phyloP scores from a whole-genome alignment of 1,140 invertebrate species.

The Papilio helenus region DNA sequence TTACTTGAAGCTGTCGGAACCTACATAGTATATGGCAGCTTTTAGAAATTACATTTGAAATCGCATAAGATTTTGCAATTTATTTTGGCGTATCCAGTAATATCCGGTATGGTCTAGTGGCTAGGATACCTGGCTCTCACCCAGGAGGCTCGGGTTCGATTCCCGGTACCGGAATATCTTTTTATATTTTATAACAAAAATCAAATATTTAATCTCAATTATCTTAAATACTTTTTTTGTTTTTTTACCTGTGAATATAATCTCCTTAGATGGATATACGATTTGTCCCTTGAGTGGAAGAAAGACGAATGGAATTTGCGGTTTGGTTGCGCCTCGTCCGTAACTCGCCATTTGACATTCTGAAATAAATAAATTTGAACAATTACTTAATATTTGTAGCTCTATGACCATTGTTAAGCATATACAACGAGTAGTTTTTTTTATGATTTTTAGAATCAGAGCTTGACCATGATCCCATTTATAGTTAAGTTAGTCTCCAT shows the following conservation, averaged over 20 bases:
- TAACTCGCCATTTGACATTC: constrained; percentile 92
- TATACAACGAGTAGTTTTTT: no score
- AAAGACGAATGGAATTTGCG: constrained; percentile 93
- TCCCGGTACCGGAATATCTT: constrained; percentile 42
- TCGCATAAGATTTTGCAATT: neutral
- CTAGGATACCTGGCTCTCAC: constrained; percentile 41
- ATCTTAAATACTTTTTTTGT: neutral
- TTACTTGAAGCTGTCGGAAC: neutral
- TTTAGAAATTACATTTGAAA: neutral
- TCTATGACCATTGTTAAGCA: no score
- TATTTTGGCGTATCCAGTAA: neutral
- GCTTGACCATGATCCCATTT: no score
- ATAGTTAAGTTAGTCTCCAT: no score
- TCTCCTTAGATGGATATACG: constrained; percentile 93
- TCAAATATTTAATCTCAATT: neutral
- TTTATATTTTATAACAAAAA: neutral
- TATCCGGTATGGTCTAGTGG: constrained; percentile 40
- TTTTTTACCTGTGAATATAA: constrained; percentile 89
- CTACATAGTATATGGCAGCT: no score
- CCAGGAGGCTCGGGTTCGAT: constrained; percentile 44
- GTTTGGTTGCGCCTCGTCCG: constrained; percentile 87
- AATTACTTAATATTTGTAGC: neutral
- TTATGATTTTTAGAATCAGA: no score
- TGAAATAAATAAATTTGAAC: constrained; percentile 75
- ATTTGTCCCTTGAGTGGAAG: constrained; percentile 92